Evolutionary conservation across 2,888 invertebrate species (phyloP), one percentile per base, ranked within the genome.

Genomic region (Thumatha senex): DNA sequence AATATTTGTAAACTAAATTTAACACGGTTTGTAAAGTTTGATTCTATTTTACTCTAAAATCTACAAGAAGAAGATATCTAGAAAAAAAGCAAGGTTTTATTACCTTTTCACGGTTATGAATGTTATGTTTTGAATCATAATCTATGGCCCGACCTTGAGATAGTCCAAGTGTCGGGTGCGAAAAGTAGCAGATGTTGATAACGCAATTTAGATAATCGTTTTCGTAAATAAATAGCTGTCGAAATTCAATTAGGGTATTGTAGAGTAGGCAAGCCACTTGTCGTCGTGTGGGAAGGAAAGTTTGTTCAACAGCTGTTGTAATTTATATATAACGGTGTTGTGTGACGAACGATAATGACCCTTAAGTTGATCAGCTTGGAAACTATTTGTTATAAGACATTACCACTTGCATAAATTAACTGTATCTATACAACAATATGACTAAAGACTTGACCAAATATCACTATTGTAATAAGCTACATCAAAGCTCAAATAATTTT

Each of bases 191-290:
- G 89, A 86, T 90, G 90, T 72, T 83, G 76, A 82, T 83, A 88
- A 88, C 84, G 84, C 87, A 88, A 89, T 90, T 89, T 81, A 79
- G 85, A 86, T 89, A 85, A 90, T 88, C 85, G 88, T 84, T 84
- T 82, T 78, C 79, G 89, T 86, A 89, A 89, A 91, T 90, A 89
- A 88, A 85, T 89, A 82, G 84, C 80, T 78, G 81, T 82, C 80
- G 79, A 78, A 85, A 85, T 82, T 76, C 86, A 83, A 88, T 89
- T 87, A 86, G 81, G 83, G 82, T 64, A 58, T 76, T 70, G 77
- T 74, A 76, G 67, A 67, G 59, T 56, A 49, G 67, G 72, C 71
- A 65, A 73, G 72, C 69, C 63, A 70, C 61, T 59, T 2, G 18
- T 2, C 54, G 58, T 61, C 70, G 69, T 75, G 76, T 82, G 84